Base-by-base conservation (phyloP, 2,113 vertebrate species). In the Coracopsis vasa region DNA sequence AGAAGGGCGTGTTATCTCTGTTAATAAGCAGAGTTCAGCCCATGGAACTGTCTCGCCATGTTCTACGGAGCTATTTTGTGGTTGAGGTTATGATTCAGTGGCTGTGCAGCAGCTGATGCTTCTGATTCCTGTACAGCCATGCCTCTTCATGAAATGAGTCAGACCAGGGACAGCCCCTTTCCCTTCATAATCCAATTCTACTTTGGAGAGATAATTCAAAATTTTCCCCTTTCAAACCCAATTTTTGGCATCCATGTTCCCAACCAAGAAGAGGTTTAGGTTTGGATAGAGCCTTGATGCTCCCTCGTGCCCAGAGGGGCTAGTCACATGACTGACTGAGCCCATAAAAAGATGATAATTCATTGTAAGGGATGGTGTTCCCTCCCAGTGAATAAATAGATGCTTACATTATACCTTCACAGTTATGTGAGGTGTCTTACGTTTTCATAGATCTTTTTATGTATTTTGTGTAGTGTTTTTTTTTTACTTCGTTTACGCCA, bases 401-500 rank as follows among this genome's bases (percentile, higher is more conserved):
- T 51, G 11, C 54, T n/a, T 82, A 23, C 9, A 31, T 72, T 78
- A 6, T 70, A 29, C 9, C 25, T 88, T 88, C 47, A 31, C 5
- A 37, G 8, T 56, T 77, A n/a, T 16, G 13, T 0, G 0, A 62
- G 11, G 1, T 44, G 11, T n/a, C 23, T 79, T 84, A 6, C 13
- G 33, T 88, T 94, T 51, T 58, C 29, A 16, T 9, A 64, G 67
- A 41, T 56, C 1, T 72, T 78, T 70, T 67, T 67, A 31, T 1
- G 0, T 79, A 65, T 81, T 87, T 88, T 89, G 4, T 75, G 47
- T 67, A 42, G 4, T 27, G 11, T 27, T 13, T 56, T n/a, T 21
- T 56, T 33, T 20, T 56, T n/a, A 33, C 53, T 85, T 48, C 71
- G 60, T 56, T 80, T 37, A 33, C 47, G 18, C 21, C n/a, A 48